Percentiles rank a stretch among this genome's conserved stretches.
These are phyloP conservation scores for Heteropelma amictum DNA, from an alignment of 2,888 invertebrate genomes.

Conservation along the genomic window DNA sequence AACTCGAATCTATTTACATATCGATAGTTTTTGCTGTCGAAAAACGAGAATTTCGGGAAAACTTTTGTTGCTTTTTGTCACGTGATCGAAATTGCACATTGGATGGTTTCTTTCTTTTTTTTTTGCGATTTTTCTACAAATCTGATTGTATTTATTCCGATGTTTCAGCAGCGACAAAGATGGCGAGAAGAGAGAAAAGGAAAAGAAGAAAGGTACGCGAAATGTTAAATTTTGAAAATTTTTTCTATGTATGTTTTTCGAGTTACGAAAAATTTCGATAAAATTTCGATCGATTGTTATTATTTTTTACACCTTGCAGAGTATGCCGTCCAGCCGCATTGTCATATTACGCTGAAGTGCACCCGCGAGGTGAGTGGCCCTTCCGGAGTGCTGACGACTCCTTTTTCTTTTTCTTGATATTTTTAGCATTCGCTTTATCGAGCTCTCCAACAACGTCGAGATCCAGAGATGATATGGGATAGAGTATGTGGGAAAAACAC, in stretches of 20 bases:
- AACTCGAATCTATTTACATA: too few species aligned
- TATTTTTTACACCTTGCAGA: slow-evolving; percentile 67
- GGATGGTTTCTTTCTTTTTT: too few species aligned
- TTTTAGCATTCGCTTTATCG: slow-evolving; percentile 66
- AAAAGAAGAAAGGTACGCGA: slow-evolving; percentile 74
- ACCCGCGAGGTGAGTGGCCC: slow-evolving; percentile 88
- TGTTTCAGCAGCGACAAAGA: slow-evolving; percentile 70
- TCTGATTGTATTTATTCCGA: too few species aligned
- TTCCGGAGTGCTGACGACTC: slow-evolving; percentile 58
- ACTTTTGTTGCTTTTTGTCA: too few species aligned
- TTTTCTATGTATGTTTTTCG: too few species aligned
- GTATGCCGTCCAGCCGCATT: slow-evolving; percentile 88
- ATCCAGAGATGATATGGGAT: neutral
- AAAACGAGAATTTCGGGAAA: too few species aligned
- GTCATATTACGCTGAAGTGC: slow-evolving; percentile 94
- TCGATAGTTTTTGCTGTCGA: too few species aligned
- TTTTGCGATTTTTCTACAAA: too few species aligned
- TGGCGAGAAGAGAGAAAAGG: slow-evolving; percentile 74
- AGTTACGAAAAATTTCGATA: neutral
- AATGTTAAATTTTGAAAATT: too few species aligned
- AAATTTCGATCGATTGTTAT: neutral
- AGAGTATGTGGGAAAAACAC: neutral
- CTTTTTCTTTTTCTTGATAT: slow-evolving; percentile 57
- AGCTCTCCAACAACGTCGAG: slow-evolving; percentile 38
- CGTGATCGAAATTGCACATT: too few species aligned